These are phyloP conservation scores for Melanotus villosus DNA, from an alignment of 2,888 invertebrate species.

Conservation along the genomic window DNA sequence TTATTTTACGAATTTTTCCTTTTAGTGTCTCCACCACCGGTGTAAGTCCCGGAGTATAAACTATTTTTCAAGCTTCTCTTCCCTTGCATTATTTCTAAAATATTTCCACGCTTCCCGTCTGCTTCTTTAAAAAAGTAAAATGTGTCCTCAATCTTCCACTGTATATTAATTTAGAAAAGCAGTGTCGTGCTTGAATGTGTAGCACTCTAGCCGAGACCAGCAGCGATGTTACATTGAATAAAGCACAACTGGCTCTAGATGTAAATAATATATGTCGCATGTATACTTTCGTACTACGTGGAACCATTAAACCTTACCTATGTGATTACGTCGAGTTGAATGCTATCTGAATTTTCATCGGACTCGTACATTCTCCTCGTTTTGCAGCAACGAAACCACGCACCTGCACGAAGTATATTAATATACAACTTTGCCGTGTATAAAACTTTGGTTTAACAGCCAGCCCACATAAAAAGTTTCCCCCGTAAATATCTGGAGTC, in stretches of 20 bases:
- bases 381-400: conserved; percentile 27
- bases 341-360: conserved; percentile 11
- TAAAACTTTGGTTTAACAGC: conserved; percentile 47
- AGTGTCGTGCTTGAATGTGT: background rate
- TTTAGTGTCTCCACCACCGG: background rate
- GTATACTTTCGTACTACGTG: background rate
- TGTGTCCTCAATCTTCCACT: conserved; percentile 13
- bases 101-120: background rate
- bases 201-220: background rate
- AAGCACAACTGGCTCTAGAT: background rate
- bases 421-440: conserved; percentile 46
- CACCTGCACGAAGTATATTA: conserved; percentile 47
- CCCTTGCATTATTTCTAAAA: conserved; percentile 13
- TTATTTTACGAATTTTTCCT: conserved; percentile 15
- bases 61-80: conserved; percentile 20
- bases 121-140: background rate
- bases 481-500: conserved; percentile 42
- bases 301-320: conserved; percentile 18
- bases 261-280: conserved; percentile 16
- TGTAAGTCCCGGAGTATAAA: background rate
- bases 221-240: conserved; percentile 16
- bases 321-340: conserved; percentile 13
- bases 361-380: conserved; percentile 17
- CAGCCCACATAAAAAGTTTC: conserved; percentile 43
- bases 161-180: conserved; percentile 19